Evolutionary conservation across 2,113 vertebrate species (phyloP), one percentile per base, ranked within the genome.

Genomic region (Sapajus apella): DNA sequence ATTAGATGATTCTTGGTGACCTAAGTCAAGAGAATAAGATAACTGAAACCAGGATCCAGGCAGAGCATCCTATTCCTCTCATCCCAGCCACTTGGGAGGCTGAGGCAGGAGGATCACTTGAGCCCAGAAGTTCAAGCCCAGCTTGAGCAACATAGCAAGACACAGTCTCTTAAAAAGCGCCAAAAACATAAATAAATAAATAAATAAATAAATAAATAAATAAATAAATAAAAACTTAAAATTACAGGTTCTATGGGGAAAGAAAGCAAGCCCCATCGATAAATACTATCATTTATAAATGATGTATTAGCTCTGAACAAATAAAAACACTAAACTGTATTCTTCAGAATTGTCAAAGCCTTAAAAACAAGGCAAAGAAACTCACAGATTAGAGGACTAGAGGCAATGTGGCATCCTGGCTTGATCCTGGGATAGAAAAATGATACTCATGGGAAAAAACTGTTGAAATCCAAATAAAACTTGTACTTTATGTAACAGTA

Each of bases 11-110:
- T 52, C 56, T 27, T 66, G 43, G 35, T 55, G 21, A 83, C 50
- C 43, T 75, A 89, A 87, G 55, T 95, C n/a, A 92, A 40, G 35
- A 73, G 81, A 96, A 87, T 82, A 79, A 77, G 73, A 64, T 84
- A 79, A 61, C 75, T 55, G 18, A 68, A 95, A 21, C 77, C 32
- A 68, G 66, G 32, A 68, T 14, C 66, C 66, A 68, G 66, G 14
- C 66, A 68, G 14, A 35, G 66, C 32, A n/a, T 14, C 32, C 30
- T 35, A 14, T 35, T 35, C 66, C 32, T 68, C 30, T 68, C 16
- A 32, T 68, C 13, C 16, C 66, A 68, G 66, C 6, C 32, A n/a
- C 66, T 68, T 35, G 7, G 32, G 32, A 68, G 32, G 32, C 32
- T 68, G 66, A 68, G 66, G 32, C 66, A 68, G 32, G 16, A 68